Percentiles rank a stretch among this genome's conserved stretches.
Evolutionary conservation across 1,140 invertebrate genomes (phyloP).

Genomic region (Drosophila subpulchrella): DNA sequence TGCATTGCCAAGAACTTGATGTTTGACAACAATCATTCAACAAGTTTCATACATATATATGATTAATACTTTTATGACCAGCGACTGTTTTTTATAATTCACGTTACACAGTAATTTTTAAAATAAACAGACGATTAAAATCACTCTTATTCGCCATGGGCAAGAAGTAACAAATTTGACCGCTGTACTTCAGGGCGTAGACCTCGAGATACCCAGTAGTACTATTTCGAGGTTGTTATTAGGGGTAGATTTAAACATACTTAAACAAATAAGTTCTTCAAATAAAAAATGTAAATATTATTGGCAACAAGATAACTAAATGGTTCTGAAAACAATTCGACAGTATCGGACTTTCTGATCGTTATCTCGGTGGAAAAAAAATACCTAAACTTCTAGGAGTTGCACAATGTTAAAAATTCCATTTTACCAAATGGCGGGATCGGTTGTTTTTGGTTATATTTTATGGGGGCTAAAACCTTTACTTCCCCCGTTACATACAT

Average conservation of each 20-base stretch:
- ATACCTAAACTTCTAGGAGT: too few species aligned
- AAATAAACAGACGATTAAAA: constrained; percentile 10
- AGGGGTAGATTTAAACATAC: not conserved
- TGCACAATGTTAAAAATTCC: too few species aligned
- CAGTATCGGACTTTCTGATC: too few species aligned
- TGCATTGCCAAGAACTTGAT: constrained; percentile 2
- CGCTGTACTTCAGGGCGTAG: too few species aligned
- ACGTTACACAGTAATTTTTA: constrained; percentile 3
- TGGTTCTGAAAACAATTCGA: too few species aligned
- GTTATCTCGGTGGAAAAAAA: too few species aligned
- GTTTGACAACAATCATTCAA: constrained; percentile 7
- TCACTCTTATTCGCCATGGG: constrained; percentile 18
- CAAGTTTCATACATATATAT: not conserved
- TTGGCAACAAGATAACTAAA: too few species aligned
- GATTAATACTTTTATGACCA: not conserved
- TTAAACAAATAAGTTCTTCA: not conserved
- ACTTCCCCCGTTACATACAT: too few species aligned
- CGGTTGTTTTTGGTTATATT: too few species aligned
- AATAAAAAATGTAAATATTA: too few species aligned
- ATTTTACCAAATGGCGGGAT: too few species aligned
- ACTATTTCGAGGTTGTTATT: not conserved
- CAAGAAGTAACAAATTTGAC: constrained; percentile 8
- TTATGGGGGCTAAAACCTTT: not conserved
- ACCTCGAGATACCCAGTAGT: not conserved
- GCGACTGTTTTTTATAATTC: not conserved